A percentile compares a stretch with the other conserved stretches of the same genome.
Evolutionary conservation across 2,113 vertebrate species (phyloP).

Genomic region (Pseudois nayaur): DNA sequence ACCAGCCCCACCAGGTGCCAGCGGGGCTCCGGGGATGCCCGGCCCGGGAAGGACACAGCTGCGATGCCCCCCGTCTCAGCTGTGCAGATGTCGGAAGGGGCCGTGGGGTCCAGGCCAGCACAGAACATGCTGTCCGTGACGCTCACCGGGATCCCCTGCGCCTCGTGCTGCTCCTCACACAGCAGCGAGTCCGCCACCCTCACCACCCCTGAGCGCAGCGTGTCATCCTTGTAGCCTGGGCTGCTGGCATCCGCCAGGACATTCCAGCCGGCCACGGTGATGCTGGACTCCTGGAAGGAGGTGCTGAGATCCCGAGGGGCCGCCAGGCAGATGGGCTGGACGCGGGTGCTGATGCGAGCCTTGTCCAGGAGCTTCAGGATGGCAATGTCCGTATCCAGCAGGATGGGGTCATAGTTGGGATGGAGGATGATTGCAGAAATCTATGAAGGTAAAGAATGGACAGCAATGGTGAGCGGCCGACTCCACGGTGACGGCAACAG

Average conservation of each 20-base stretch:
- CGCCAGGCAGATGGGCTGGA: slow-evolving; percentile 93
- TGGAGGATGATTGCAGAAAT: slow-evolving; percentile 91
- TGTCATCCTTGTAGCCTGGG: slow-evolving; percentile 82
- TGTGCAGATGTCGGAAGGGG: slow-evolving; percentile 91
- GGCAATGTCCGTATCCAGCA: slow-evolving; percentile 94
- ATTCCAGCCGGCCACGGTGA: slow-evolving; percentile 93
- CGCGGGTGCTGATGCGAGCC: slow-evolving; percentile 89
- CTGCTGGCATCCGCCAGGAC: slow-evolving; percentile 81
- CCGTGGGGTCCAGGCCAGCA: slow-evolving; percentile 82
- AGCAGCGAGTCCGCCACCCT: slow-evolving; percentile 88
- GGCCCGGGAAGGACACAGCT: slow-evolving; percentile 82
- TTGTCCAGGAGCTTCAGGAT: slow-evolving; percentile 95
- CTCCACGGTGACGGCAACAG: neutral
- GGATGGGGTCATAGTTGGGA: slow-evolving; percentile 93
- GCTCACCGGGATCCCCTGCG: slow-evolving; percentile 89
- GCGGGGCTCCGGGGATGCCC: slow-evolving; percentile 76
- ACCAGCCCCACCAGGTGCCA: slow-evolving; percentile 96
- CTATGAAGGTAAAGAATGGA: slow-evolving; percentile 69
- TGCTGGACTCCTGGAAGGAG: slow-evolving; percentile 77
- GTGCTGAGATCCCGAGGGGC: slow-evolving; percentile 78
- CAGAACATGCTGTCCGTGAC: slow-evolving; percentile 98
- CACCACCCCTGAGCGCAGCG: slow-evolving; percentile 86
- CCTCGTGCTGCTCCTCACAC: slow-evolving; percentile 95
- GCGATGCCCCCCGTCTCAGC: slow-evolving; percentile 96
- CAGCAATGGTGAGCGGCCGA: neutral